Evolutionary conservation across 2,888 invertebrate species (phyloP).

Genomic region (Gibbula magus): DNA sequence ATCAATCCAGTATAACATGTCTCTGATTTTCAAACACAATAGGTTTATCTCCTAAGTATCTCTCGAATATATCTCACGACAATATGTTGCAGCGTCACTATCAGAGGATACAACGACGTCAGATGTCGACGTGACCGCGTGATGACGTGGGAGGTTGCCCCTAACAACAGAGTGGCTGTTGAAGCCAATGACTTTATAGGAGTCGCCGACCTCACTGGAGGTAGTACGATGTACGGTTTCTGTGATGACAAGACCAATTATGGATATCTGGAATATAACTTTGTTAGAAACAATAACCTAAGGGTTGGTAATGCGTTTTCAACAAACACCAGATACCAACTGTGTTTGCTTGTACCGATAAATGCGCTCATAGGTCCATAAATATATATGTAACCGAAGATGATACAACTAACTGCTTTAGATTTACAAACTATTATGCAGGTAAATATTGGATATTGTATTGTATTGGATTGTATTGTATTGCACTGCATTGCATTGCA

Average conservation of each 20-base stretch:
- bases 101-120: not conserved
- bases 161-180: not conserved
- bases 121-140: not conserved
- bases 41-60: no score
- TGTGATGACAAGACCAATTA: not conserved
- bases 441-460: no score
- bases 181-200: not conserved
- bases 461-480: no score
- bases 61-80: no score
- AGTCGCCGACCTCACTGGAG: not conserved
- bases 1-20: no score
- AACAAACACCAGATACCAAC: not conserved
- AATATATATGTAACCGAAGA: no score
- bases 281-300: not conserved
- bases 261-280: not conserved
- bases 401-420: no score
- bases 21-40: no score
- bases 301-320: not conserved
- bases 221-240: not conserved
- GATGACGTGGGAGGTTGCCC: not conserved
- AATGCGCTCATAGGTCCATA: not conserved
- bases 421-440: no score
- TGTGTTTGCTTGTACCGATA: not conserved
- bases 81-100: not conserved
- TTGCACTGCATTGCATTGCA: no score